Conservation (phyloP, 2,113 vertebrate genomes). For the Empidonax alnorum region DNA sequence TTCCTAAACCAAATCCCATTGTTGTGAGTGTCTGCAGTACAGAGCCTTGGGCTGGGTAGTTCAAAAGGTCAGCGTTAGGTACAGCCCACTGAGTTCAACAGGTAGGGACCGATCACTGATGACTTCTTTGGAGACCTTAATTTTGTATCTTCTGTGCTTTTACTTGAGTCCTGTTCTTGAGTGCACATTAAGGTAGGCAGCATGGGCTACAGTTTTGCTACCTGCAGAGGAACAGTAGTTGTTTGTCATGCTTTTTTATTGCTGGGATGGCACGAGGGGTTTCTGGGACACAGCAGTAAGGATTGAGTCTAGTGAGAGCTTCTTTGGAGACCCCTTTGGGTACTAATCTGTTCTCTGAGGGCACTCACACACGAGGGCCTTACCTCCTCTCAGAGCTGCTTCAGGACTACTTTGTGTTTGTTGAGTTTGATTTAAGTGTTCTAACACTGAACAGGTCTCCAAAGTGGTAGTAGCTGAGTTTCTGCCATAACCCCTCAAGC, state of each 20-base stretch:
- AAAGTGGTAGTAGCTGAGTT: neutral
- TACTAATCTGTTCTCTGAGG: neutral
- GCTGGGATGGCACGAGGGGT: neutral
- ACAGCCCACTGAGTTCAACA: neutral
- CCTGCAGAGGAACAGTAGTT: neutral
- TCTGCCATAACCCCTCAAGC: neutral
- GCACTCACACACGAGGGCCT: fast-evolving
- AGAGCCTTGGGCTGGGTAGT: neutral
- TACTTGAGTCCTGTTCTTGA: neutral
- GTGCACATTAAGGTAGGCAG: neutral
- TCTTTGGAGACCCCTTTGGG: neutral
- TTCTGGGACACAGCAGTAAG: neutral
- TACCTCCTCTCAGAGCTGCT: neutral
- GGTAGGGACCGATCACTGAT: neutral
- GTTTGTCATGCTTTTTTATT: neutral
- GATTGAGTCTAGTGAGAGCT: neutral
- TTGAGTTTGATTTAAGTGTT: neutral
- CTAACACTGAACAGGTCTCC: neutral
- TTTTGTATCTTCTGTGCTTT: neutral
- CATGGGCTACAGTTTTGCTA: neutral
- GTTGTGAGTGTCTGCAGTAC: neutral
- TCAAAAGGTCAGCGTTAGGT: neutral
- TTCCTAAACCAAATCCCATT: neutral
- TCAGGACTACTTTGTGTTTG: neutral
- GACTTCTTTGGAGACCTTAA: neutral